These are phyloP conservation scores for Callipepla squamata DNA, from an alignment of 2,113 vertebrate species.

Conservation along the genomic window DNA sequence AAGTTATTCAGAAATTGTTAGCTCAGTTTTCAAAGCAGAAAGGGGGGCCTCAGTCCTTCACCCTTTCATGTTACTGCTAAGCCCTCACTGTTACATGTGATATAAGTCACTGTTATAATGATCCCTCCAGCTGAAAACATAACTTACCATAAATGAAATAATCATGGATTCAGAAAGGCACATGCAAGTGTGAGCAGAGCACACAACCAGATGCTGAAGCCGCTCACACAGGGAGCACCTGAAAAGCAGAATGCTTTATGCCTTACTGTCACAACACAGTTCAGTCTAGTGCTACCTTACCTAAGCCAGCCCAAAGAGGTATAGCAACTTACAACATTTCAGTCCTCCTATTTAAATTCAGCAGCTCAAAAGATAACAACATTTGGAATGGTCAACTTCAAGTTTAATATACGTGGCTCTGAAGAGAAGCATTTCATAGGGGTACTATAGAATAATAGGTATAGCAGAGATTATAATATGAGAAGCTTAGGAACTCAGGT, in stretches of 20 bases:
- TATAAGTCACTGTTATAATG: background rate
- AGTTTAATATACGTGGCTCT: background rate
- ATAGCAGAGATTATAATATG: background rate
- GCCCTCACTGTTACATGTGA: background rate
- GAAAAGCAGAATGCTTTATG: background rate
- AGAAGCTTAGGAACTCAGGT: background rate
- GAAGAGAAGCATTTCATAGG: background rate
- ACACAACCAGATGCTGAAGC: constrained; percentile 18
- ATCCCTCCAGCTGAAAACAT: background rate
- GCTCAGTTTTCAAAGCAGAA: background rate
- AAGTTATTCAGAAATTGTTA: background rate
- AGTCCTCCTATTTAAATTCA: background rate
- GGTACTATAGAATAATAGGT: background rate
- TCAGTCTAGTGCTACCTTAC: background rate
- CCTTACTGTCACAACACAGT: background rate
- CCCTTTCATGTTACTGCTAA: background rate
- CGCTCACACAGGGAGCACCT: constrained; percentile 19
- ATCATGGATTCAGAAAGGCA: background rate
- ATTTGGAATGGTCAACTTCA: background rate
- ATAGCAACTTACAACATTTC: background rate
- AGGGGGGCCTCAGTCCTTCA: background rate
- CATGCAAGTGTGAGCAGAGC: background rate
- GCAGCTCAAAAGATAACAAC: background rate
- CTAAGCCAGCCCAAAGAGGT: background rate
- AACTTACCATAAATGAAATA: constrained; percentile 19